Evolutionary conservation across 1,140 invertebrate species (phyloP), one percentile per base, ranked within the genome.

Genomic region (Drosophila mayri): DNA sequence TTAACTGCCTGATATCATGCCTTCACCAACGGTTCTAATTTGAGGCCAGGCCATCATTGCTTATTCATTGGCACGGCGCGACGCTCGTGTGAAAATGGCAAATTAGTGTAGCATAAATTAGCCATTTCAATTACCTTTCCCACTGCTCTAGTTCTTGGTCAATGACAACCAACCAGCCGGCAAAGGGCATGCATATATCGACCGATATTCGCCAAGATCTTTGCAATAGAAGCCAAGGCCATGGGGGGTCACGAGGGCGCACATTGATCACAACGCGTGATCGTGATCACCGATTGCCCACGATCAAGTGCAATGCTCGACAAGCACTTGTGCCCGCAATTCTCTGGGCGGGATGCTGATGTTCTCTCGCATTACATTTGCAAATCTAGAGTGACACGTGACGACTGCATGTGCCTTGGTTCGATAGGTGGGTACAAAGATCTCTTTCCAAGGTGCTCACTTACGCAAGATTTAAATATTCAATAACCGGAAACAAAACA

Each of bases 361-460:
- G 52, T 22, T 55, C 35, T 25, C 52, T 55, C 20, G 4, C 8
- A 55, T 38, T 55, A 38, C 52, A 55, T 25, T 38, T 55, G 52
- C 52, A 55, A 55, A 55, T 55, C 52, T 55, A 55, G 52, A 55
- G 5, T 20, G 52, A 25, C 52, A 55, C 52, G 52, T 55, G 35
- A 22, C 14, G 35, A 9, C 35, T 22, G 16, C 52, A 55, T 55
- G 52, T 55, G 35, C 20, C 5, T 14, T 14, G 49, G 32, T 54
- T 54, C 8, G 30, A 0, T 14, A n/a, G 30, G 14, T 55, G 50
- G 50, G 50, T 54, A 8, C 32, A 54, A 54, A 54, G 50, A 54
- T 54, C 52, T 11, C 14, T 22, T 37, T 30, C 8, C 7, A 14
- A 47, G 2, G 25, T 49, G 46, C 9, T 25, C 12, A 20, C 41